These are phyloP conservation scores for Belgica antarctica DNA, from an alignment of 2,888 invertebrate species.

Conservation along the genomic window DNA sequence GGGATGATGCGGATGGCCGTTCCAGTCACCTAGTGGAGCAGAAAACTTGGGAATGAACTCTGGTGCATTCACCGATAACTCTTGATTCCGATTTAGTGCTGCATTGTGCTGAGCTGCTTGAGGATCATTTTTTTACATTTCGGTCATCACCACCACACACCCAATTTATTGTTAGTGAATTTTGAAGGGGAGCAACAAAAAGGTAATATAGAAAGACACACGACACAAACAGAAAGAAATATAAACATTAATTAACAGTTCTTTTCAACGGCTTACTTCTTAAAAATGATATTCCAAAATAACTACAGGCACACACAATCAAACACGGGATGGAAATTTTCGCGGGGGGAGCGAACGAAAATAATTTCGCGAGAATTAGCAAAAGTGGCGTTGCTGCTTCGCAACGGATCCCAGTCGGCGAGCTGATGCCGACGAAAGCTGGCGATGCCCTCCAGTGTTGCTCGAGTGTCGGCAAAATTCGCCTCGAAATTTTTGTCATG, in stretches of 20 bases:
- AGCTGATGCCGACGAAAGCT: no score
- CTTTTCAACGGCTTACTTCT: neutral
- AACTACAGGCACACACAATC: slow-evolving; percentile 22
- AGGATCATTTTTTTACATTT: neutral
- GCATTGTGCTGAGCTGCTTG: slow-evolving; percentile 38
- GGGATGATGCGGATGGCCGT: slow-evolving; percentile 23
- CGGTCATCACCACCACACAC: slow-evolving; percentile 20
- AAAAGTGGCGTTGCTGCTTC: neutral
- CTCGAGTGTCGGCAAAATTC: no score
- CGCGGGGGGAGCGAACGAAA: neutral
- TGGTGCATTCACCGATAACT: slow-evolving; percentile 47
- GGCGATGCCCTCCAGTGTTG: no score
- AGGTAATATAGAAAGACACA: neutral
- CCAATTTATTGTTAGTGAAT: slow-evolving; percentile 10
- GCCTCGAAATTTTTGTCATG: neutral
- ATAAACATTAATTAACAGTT: slow-evolving; percentile 28
- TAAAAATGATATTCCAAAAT: slow-evolving; percentile 9
- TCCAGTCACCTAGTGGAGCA: slow-evolving; percentile 39
- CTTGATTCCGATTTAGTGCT: slow-evolving; percentile 37
- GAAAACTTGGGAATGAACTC: slow-evolving; percentile 47
- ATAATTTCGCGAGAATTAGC: neutral
- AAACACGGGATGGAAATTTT: neutral
- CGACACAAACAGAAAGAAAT: slow-evolving; percentile 19
- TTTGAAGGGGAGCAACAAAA: slow-evolving; percentile 8
- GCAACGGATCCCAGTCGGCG: no score